phyloP scores from a whole-genome alignment of 2,797 vertebrate species.

The Helostoma temminkii region DNA sequence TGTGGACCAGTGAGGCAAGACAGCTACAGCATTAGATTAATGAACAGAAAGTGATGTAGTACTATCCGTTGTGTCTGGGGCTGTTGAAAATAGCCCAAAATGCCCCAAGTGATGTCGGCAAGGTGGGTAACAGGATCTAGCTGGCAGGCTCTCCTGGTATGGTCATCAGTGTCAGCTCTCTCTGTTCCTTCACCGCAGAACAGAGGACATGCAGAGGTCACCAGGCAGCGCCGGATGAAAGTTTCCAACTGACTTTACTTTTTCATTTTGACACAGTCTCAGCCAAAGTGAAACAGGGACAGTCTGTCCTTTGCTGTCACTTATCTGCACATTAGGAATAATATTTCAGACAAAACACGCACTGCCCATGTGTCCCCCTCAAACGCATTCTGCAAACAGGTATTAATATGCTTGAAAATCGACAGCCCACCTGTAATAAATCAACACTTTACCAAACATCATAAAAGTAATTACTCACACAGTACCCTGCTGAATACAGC shows the following conservation, averaged over 20 bases:
- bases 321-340: slow-evolving; percentile 30
- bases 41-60: slow-evolving; percentile 29
- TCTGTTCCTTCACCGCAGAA: slow-evolving; percentile 43
- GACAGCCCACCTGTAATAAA: slow-evolving; percentile 39
- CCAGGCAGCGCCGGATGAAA: slow-evolving; percentile 22
- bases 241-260: slow-evolving; percentile 48
- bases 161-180: slow-evolving; percentile 52
- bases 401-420: slow-evolving; percentile 37
- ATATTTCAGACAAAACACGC: slow-evolving; percentile 18
- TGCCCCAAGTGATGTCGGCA: slow-evolving; percentile 49
- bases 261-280: slow-evolving; percentile 30
- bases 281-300: slow-evolving; percentile 1
- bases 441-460: slow-evolving; percentile 57
- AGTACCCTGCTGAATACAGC: not conserved
- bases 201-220: slow-evolving; percentile 60
- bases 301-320: slow-evolving; percentile 27
- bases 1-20: slow-evolving; percentile 9
- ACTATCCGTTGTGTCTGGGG: slow-evolving; percentile 52
- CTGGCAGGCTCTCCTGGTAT: slow-evolving; percentile 57
- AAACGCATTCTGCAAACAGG: slow-evolving; percentile 26
- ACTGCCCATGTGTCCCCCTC: slow-evolving; percentile 20
- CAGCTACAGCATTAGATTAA: slow-evolving; percentile 29
- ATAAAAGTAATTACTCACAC: slow-evolving; percentile 45
- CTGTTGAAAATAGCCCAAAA: slow-evolving; percentile 68
- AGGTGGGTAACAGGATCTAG: slow-evolving; percentile 60